Evolutionary conservation across 2,797 vertebrate genomes (phyloP).

Genomic region (Jordanella pulchra): DNA sequence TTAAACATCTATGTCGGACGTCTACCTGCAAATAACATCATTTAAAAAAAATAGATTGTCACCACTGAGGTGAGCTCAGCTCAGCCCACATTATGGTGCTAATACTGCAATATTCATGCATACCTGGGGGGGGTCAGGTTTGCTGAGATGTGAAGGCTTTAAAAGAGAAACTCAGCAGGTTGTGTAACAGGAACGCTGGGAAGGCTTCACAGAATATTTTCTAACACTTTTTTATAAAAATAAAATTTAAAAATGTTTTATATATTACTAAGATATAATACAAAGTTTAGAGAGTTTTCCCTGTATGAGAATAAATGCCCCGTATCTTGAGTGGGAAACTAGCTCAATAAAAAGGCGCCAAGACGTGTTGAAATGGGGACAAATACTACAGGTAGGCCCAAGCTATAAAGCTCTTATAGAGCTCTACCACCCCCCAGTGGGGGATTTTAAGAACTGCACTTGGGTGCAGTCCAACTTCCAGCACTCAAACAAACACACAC

Average conservation of each 20-base stretch:
- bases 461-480: slow-evolving; percentile 11
- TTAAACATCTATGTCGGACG: slow-evolving; percentile 31
- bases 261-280: slow-evolving; percentile 13
- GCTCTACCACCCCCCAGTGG: slow-evolving; percentile 25
- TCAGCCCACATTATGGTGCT: neutral
- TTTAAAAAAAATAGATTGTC: slow-evolving; percentile 45
- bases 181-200: slow-evolving; percentile 11
- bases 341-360: slow-evolving; percentile 13
- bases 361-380: neutral
- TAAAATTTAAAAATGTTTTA: slow-evolving; percentile 5
- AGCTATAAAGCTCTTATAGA: slow-evolving; percentile 4
- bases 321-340: slow-evolving; percentile 10
- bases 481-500: slow-evolving; percentile 30
- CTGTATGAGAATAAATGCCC: slow-evolving; percentile 7
- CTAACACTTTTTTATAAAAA: slow-evolving; percentile 3
- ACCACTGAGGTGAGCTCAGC: slow-evolving; percentile 12
- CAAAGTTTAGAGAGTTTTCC: neutral
- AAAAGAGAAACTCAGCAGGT: neutral
- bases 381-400: slow-evolving; percentile 5
- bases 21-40: slow-evolving; percentile 50
- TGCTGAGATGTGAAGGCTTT: slow-evolving; percentile 1
- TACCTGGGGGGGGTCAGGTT: neutral
- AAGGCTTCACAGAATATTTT: neutral
- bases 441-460: slow-evolving; percentile 11
- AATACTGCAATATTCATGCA: neutral